Percentiles rank a stretch among this genome's conserved stretches.
Evolutionary conservation across 2,113 vertebrate species (phyloP).

Genomic region (Ursus arctos): DNA sequence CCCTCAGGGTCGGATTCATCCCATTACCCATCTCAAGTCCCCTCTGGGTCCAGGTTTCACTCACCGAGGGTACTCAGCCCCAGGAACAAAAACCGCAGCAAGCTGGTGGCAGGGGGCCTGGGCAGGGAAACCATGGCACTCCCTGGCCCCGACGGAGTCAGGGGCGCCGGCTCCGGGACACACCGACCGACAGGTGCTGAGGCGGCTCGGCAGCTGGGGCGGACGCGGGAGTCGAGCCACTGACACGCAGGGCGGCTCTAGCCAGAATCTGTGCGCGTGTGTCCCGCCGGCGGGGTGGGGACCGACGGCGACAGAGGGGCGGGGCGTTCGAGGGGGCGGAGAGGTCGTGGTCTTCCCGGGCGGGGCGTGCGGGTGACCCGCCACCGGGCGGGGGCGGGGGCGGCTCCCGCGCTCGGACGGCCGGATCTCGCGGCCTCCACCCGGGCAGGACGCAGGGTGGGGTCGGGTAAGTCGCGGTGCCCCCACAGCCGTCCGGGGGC

Average conservation of each 20-base stretch:
- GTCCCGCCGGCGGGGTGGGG: conserved; percentile 66
- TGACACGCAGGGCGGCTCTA: conserved; percentile 26
- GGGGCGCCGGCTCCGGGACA: background rate
- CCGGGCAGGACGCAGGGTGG: background rate
- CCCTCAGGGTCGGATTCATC: background rate
- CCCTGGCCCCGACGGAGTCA: background rate
- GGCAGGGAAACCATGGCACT: conserved; percentile 65
- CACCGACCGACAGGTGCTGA: conserved; percentile 57
- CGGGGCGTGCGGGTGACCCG: background rate
- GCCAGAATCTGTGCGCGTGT: background rate
- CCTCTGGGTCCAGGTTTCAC: conserved; percentile 34
- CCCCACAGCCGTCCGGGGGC: background rate
- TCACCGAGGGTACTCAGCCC: conserved; percentile 78
- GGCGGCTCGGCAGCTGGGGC: background rate
- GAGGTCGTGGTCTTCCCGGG: conserved; percentile 67
- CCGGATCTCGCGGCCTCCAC: background rate
- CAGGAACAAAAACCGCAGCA: conserved; percentile 72
- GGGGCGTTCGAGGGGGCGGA: conserved; percentile 76
- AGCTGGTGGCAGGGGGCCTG: background rate
- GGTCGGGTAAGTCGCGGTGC: background rate
- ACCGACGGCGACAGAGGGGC: conserved; percentile 65
- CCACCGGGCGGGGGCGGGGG: background rate
- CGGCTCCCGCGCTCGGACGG: background rate
- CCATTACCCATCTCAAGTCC: background rate
- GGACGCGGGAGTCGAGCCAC: background rate